phyloP scores from a whole-genome alignment of 2,797 vertebrate species.

The Oreortyx pictus region DNA sequence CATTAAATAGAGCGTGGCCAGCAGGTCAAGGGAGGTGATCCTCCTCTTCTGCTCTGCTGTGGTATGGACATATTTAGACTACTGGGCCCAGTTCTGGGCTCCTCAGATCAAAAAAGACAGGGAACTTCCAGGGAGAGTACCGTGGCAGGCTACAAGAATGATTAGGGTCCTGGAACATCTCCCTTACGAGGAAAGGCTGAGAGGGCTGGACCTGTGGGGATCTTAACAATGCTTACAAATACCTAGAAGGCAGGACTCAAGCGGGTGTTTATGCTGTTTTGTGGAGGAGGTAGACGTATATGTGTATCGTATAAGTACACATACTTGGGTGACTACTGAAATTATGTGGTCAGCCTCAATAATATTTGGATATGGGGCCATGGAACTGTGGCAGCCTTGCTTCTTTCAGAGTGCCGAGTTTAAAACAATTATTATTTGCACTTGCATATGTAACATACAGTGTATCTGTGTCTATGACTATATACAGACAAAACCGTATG shows the following conservation, averaged over 20 bases:
- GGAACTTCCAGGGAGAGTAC: neutral
- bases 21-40: no score
- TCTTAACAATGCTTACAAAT: no score
- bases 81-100: neutral
- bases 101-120: neutral
- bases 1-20: no score
- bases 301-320: accelerated
- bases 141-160: no score
- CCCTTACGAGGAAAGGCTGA: neutral
- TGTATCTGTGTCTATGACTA: neutral
- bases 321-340: neutral
- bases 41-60: no score
- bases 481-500: neutral
- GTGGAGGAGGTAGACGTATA: neutral
- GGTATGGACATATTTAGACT: no score
- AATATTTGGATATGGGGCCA: neutral
- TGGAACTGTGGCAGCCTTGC: neutral
- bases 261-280: accelerated
- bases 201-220: neutral
- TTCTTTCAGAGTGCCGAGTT: neutral
- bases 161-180: neutral
- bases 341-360: accelerated
- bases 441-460: neutral
- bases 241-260: neutral
- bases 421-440: neutral